Conservation (phyloP, 2,113 vertebrate genomes). For the Nipponia nippon region DNA sequence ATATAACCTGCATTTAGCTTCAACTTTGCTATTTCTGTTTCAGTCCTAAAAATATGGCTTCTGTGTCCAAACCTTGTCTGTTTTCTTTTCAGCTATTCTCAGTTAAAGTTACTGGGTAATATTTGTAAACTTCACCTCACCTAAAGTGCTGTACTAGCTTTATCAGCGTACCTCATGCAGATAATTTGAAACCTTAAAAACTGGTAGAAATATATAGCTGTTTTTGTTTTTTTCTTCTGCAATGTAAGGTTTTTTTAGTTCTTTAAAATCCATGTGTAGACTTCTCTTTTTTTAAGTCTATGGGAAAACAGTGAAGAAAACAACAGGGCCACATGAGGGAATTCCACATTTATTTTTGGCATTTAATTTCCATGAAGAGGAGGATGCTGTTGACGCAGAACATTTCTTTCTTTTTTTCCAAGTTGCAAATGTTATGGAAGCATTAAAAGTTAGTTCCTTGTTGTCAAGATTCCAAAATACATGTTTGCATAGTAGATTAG, state of each 20-base stretch:
- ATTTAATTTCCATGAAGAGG: constrained; percentile 8
- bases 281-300: background rate
- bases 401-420: background rate
- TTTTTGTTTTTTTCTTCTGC: background rate
- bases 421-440: constrained; percentile 14
- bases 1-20: background rate
- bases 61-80: background rate
- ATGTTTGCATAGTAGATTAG: background rate
- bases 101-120: background rate
- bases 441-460: constrained; percentile 24
- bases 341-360: constrained; percentile 34
- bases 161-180: background rate
- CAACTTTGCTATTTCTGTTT: background rate
- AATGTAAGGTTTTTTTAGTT: background rate
- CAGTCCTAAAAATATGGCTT: background rate
- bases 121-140: background rate
- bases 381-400: background rate
- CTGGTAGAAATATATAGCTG: background rate
- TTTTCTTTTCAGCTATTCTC: background rate
- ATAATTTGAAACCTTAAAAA: background rate
- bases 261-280: background rate
- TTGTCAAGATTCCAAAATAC: constrained; percentile 17
- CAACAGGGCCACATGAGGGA: constrained; percentile 13
- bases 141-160: background rate
- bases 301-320: constrained; percentile 7